These are phyloP conservation scores for Petrocephalus schoutedeni DNA, from an alignment of 2,797 vertebrate species.

Conservation along the genomic window DNA sequence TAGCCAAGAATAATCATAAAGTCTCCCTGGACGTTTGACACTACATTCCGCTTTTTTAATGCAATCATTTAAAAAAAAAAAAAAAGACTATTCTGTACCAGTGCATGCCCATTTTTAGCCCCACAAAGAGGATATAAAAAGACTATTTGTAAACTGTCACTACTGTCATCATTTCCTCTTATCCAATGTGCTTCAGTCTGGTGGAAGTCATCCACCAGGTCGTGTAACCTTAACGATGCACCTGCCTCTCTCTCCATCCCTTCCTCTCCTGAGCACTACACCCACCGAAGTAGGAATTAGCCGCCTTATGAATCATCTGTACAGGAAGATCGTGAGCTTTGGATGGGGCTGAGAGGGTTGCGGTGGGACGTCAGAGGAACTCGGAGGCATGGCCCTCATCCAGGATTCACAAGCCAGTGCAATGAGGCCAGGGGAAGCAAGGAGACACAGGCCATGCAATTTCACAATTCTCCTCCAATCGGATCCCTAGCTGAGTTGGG, in stretches of 20 bases:
- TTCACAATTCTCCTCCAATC: background rate
- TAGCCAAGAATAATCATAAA: background rate
- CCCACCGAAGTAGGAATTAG: slow-evolving; percentile 38
- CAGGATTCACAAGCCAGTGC: slow-evolving; percentile 49
- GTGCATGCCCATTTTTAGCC: background rate
- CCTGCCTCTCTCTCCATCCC: background rate
- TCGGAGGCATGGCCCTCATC: slow-evolving; percentile 58
- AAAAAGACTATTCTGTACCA: background rate
- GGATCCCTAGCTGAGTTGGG: background rate
- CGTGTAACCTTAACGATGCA: background rate
- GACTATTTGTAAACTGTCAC: slow-evolving; percentile 14
- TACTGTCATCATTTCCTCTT: slow-evolving; percentile 13
- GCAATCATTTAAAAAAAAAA: background rate
- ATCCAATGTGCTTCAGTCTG: background rate
- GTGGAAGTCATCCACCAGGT: background rate
- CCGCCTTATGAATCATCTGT: slow-evolving; percentile 41
- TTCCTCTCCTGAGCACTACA: slow-evolving; percentile 1
- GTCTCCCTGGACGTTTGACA: background rate
- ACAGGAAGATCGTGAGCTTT: slow-evolving; percentile 42
- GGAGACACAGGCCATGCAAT: slow-evolving; percentile 11
- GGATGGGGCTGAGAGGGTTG: slow-evolving; percentile 36
- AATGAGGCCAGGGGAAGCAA: slow-evolving; percentile 9
- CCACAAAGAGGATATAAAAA: slow-evolving; percentile 1
- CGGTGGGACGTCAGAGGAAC: slow-evolving; percentile 44
- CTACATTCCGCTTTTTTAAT: background rate